Conservation (phyloP, 2,888 invertebrate genomes). For the Morpho deidamia region DNA sequence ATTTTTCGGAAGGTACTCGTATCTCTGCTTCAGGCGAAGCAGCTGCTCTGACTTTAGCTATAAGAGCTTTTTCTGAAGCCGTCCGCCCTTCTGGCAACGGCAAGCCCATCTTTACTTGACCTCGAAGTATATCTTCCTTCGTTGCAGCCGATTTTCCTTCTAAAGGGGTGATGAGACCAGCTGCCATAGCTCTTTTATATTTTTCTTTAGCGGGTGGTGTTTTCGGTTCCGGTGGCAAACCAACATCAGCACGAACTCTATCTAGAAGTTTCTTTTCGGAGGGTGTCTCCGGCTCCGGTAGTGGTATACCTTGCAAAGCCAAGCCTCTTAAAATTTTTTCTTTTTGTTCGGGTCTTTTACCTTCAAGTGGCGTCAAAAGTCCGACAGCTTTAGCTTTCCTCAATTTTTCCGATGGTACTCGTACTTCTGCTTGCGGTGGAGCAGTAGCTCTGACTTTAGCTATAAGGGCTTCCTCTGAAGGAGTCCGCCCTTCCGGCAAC, state of each 20-base stretch:
- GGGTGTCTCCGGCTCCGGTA: constrained; percentile 30
- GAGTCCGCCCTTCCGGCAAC: constrained; percentile 33
- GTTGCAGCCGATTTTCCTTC: constrained; percentile 30
- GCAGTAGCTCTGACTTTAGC: constrained; percentile 22
- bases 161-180: constrained; percentile 33
- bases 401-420: constrained; percentile 23
- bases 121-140: constrained; percentile 33
- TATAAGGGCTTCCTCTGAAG: constrained; percentile 32
- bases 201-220: constrained; percentile 19
- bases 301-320: constrained; percentile 28
- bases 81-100: constrained; percentile 34
- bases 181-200: constrained; percentile 24
- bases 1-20: not conserved
- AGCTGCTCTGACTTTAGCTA: not conserved
- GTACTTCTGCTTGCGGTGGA: constrained; percentile 19
- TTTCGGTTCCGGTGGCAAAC: constrained; percentile 32
- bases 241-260: constrained; percentile 31
- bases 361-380: constrained; percentile 27
- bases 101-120: constrained; percentile 27
- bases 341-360: constrained; percentile 30
- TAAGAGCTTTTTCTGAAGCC: constrained; percentile 18
- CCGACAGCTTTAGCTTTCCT: constrained; percentile 24
- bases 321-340: constrained; percentile 30
- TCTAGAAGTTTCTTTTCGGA: constrained; percentile 32
- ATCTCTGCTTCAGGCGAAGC: not conserved